These are phyloP conservation scores for Chymomyza caudatula DNA, from an alignment of 2,888 invertebrate genomes.

Conservation along the genomic window DNA sequence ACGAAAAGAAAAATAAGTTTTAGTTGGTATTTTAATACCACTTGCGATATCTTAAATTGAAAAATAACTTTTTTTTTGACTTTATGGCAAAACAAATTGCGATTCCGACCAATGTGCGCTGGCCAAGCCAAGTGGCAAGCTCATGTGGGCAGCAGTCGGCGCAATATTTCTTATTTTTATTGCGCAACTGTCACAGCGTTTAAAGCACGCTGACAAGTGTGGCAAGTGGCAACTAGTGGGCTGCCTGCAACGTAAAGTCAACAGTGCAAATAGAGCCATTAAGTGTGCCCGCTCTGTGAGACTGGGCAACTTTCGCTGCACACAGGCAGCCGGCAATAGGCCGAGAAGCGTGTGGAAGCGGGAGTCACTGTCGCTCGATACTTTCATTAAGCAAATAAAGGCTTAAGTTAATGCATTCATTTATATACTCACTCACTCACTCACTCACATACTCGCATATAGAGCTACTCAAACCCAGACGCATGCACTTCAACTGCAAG, in stretches of 20 bases:
- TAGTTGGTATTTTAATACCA: background rate
- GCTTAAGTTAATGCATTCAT: slow-evolving; percentile 17
- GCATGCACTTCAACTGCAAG: slow-evolving; percentile 27
- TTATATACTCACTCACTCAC: slow-evolving; percentile 44
- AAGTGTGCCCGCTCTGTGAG: slow-evolving; percentile 52
- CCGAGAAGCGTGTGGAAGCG: background rate
- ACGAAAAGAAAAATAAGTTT: background rate
- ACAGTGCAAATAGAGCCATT: slow-evolving; percentile 60
- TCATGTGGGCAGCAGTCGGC: slow-evolving; percentile 42
- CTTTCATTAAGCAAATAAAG: slow-evolving; percentile 65
- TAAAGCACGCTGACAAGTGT: slow-evolving; percentile 40
- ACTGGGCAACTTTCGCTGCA: slow-evolving; percentile 65
- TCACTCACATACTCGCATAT: slow-evolving; percentile 12
- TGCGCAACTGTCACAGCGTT: slow-evolving; percentile 54
- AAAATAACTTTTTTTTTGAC: background rate
- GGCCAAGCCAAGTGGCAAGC: slow-evolving; percentile 7
- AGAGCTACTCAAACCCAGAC: slow-evolving; percentile 5
- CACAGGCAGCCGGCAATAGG: slow-evolving; percentile 35
- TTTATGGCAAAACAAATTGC: too few species aligned
- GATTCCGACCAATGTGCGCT: slow-evolving; percentile 1
- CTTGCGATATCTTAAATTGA: background rate
- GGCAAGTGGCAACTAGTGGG: slow-evolving; percentile 9
- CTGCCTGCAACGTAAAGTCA: background rate
- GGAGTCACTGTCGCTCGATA: slow-evolving; percentile 20
- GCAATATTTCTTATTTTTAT: slow-evolving; percentile 21